Conservation (phyloP, 2,888 invertebrate species). For the Sesia bembeciformis region DNA sequence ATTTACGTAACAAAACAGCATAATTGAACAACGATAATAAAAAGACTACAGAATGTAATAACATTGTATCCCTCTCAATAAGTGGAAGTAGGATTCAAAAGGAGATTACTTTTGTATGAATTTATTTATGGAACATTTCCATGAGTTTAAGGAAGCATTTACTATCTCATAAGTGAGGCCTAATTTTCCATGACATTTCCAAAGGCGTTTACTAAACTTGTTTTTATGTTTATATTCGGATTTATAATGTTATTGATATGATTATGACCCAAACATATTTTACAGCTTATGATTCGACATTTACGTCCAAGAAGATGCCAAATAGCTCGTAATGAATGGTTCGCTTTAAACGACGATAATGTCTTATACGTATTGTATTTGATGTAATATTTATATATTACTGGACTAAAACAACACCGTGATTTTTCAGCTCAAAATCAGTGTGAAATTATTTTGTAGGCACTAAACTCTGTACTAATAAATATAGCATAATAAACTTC, state of each 20-base stretch:
- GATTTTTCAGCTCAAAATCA: slow-evolving; percentile 41
- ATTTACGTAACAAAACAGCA: slow-evolving; percentile 27
- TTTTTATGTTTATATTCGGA: not conserved
- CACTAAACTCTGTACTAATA: slow-evolving; percentile 40
- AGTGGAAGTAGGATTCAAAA: not conserved
- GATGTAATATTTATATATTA: not conserved
- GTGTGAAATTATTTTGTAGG: slow-evolving; percentile 20
- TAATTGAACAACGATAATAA: slow-evolving; percentile 61
- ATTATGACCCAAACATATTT: not conserved
- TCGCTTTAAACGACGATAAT: slow-evolving; percentile 31
- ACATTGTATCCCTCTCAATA: slow-evolving; percentile 4
- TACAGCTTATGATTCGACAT: slow-evolving; percentile 27
- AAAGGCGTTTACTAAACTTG: not conserved
- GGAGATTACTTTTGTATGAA: slow-evolving; percentile 37
- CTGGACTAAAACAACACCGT: slow-evolving; percentile 14
- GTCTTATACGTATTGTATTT: slow-evolving; percentile 19
- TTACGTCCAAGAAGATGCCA: slow-evolving; percentile 70
- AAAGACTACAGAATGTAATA: slow-evolving; percentile 36
- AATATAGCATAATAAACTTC: slow-evolving; percentile 35
- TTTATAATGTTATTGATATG: no score
- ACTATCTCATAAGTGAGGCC: slow-evolving; percentile 57
- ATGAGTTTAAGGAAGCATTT: slow-evolving; percentile 56
- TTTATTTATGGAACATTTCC: slow-evolving; percentile 52
- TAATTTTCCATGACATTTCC: slow-evolving; percentile 42
- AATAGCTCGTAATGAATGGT: slow-evolving; percentile 58